Percentiles rank a stretch among this genome's conserved stretches.
Evolutionary conservation across 2,113 vertebrate genomes (phyloP).

Genomic region (Accipiter cooperii): DNA sequence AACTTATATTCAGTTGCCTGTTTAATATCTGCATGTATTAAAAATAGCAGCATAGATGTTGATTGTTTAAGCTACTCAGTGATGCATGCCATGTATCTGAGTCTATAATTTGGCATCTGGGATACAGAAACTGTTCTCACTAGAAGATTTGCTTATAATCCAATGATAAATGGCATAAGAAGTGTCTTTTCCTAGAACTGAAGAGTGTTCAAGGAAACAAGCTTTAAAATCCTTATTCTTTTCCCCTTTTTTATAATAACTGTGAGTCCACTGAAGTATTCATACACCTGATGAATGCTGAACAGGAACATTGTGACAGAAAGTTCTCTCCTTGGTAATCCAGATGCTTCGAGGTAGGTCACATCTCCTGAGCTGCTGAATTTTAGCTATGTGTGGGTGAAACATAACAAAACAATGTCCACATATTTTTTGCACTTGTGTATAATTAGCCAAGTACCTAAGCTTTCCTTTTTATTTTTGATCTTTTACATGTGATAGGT

Average conservation of each 20-base stretch:
- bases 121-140: not conserved
- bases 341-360: not conserved
- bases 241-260: not conserved
- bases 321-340: not conserved
- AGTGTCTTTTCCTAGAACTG: not conserved
- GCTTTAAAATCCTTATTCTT: not conserved
- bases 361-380: not conserved
- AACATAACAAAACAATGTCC: conserved; percentile 5
- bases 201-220: not conserved
- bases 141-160: not conserved
- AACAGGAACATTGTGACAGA: not conserved
- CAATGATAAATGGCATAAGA: not conserved
- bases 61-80: not conserved
- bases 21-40: not conserved
- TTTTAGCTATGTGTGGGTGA: not conserved
- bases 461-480: not conserved
- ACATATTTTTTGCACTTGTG: not conserved
- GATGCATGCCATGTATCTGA: not conserved
- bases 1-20: not conserved
- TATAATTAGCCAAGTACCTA: conserved; percentile 1
- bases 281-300: not conserved
- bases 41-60: not conserved
- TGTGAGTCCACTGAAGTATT: not conserved
- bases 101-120: conserved; percentile 14
- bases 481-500: not conserved